Conservation (phyloP, 2,797 vertebrate species). For the Apodemus agrarius region DNA sequence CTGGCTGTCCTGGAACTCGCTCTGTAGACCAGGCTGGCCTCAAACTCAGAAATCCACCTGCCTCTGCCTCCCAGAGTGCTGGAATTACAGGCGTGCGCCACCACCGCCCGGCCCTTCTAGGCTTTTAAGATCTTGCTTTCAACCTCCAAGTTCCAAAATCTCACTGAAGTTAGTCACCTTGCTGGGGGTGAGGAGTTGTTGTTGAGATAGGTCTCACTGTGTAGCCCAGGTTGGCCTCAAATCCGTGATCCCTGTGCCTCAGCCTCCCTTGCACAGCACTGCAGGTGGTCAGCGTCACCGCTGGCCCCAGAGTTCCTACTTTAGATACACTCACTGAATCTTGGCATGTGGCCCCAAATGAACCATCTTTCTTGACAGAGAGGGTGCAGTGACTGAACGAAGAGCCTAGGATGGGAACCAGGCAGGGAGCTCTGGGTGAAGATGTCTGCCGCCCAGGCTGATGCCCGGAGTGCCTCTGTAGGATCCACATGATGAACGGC, state of each 20-base stretch:
- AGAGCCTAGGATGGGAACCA: background rate
- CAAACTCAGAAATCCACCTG: no score
- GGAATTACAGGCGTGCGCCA: no score
- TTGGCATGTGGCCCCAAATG: background rate
- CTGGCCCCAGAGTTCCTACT: background rate
- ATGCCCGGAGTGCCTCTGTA: background rate
- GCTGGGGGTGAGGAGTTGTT: background rate
- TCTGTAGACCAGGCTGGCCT: no score
- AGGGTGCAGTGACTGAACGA: background rate
- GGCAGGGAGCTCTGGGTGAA: background rate
- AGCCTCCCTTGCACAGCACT: background rate
- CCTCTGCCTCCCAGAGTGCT: no score
- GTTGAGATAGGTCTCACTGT: background rate
- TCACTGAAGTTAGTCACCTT: background rate
- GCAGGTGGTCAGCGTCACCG: background rate
- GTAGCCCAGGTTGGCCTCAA: background rate
- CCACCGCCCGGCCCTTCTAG: no score
- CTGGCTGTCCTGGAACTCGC: no score
- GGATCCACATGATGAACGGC: background rate
- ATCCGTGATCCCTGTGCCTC: background rate
- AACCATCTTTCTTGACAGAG: background rate
- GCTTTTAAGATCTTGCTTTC: background rate
- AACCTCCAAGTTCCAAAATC: background rate
- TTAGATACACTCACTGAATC: background rate
- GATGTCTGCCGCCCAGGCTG: background rate